Evolutionary conservation across 2,113 vertebrate genomes (phyloP), one percentile per base, ranked within the genome.

Genomic region (Odontesthes bonariensis): DNA sequence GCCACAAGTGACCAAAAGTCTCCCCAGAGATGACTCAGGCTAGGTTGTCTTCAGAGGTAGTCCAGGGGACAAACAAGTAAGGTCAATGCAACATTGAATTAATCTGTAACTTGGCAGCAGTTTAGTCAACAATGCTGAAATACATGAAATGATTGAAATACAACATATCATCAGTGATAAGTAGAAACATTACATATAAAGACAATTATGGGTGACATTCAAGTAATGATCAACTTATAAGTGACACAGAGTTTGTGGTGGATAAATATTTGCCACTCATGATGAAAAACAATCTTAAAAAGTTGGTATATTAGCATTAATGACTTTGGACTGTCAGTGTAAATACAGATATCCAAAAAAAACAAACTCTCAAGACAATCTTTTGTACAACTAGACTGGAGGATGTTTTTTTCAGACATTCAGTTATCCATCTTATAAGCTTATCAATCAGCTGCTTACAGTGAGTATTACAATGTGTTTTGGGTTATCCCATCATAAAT

Each of bases 41-140:
- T 23, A 62, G 64, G 84, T 80, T 61, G 73, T 75, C 74, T 88
- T 86, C 71, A 88, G 90, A 91, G 86, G 89, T 91, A 90, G 87
- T 86, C 90, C 89, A 82, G 74, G 81, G 77, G 84, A 75, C 76
- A 83, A 85, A 42, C 2, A 38, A 63, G 64, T 65, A 70, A 81
- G 79, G 79, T 89, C 84, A 89, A 88, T 69, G 56, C 79, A 83
- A 86, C 80, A 79, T 59, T 83, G 54, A 79, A 81, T 67, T 61
- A 63, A 76, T 49, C 75, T 53, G 61, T 68, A 69, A 52, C 61
- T 54, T 60, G 81, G 89, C 82, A 88, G 86, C 82, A 70, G 75
- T 65, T 77, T 64, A 61, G 51, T 77, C 77, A 90, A 86, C 84
- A 84, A 65, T 87, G 87, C 81, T 86, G 86, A 87, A 90, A 88